Evolutionary conservation across 2,797 vertebrate species (phyloP), one percentile per base, ranked within the genome.

Genomic region (Sibirionetta formosa): DNA sequence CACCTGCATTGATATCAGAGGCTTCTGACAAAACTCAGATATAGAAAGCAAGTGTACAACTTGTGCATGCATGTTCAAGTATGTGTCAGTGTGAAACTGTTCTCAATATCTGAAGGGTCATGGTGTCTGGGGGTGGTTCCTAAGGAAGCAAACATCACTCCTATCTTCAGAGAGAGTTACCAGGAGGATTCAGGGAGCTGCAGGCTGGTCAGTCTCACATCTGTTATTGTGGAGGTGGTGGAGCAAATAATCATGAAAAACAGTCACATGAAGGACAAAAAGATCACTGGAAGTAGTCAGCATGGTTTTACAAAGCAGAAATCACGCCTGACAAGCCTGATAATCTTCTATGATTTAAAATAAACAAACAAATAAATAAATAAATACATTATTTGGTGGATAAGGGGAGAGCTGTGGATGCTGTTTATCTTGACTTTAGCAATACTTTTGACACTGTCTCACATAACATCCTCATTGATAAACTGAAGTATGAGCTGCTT

Each of bases 201-300:
- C 13, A 26, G 8, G 7, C 7, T 65, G 14, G 3, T 64, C 17
- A 63, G 1, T 0, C 0, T 65, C 38, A 14, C 0, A 0, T 48
- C 1, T 0, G 44, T 60, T 5, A 8, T 31, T 72, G 16, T 2
- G 8, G 15, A 82, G 4, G 50, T 13, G 19, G 11, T 53, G 8
- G 11, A 73, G 13, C 17, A 82, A 63, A 81, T 71, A 31, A 12
- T 27, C 5, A 40, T 58, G 26, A 23, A 60, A 82, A 51, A 4
- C 4, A 42, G 75, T 71, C 4, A 36, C 0, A 20, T 3, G n/a
- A 71, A 26, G 6, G 8, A 56, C 3, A 64, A 51, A 6, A 9
- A 63, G 6, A 2, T 64, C 17, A 66, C n/a, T 27, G 2, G 40
- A 6, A 51, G 19, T 38, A 76, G 9, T 51, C 31, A 38, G 7